phyloP scores from a whole-genome alignment of 1,140 invertebrate genomes.

The Dendrolimus punctatus region DNA sequence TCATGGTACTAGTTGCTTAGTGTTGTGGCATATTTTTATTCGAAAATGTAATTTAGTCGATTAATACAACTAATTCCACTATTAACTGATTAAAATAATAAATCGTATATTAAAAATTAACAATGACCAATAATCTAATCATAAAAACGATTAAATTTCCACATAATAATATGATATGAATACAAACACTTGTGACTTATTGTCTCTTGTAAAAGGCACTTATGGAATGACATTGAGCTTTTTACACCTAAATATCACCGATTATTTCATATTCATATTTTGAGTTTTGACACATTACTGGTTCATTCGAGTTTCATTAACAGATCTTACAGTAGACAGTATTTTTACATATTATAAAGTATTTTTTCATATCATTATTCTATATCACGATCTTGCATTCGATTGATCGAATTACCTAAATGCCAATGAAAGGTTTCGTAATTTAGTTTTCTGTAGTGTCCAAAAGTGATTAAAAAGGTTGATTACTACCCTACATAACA shows the following conservation, averaged over 20 bases:
- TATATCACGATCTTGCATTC: slow-evolving; percentile 43
- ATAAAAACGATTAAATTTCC: slow-evolving; percentile 14
- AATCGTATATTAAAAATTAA: no score
- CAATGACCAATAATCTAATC: slow-evolving; percentile 15
- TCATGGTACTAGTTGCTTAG: no score
- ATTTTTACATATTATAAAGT: no score
- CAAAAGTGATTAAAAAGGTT: no score
- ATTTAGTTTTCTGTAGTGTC: no score
- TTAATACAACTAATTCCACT: neutral
- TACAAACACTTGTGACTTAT: slow-evolving; percentile 15
- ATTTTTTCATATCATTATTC: slow-evolving; percentile 19
- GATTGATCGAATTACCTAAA: no score
- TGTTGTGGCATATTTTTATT: no score
- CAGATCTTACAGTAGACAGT: neutral
- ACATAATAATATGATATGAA: slow-evolving; percentile 4
- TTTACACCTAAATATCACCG: slow-evolving; percentile 16
- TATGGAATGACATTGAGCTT: slow-evolving; percentile 61
- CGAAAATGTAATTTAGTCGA: slow-evolving; percentile 2
- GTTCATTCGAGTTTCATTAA: slow-evolving; percentile 36
- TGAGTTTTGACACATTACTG: slow-evolving; percentile 35
- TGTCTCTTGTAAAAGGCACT: slow-evolving; percentile 37
- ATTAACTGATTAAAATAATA: no score
- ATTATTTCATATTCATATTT: slow-evolving; percentile 11
- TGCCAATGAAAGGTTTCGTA: no score
- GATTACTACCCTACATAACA: no score